Base-by-base conservation (phyloP, 2,888 invertebrate genomes). In the Zootermopsis nevadensis region DNA sequence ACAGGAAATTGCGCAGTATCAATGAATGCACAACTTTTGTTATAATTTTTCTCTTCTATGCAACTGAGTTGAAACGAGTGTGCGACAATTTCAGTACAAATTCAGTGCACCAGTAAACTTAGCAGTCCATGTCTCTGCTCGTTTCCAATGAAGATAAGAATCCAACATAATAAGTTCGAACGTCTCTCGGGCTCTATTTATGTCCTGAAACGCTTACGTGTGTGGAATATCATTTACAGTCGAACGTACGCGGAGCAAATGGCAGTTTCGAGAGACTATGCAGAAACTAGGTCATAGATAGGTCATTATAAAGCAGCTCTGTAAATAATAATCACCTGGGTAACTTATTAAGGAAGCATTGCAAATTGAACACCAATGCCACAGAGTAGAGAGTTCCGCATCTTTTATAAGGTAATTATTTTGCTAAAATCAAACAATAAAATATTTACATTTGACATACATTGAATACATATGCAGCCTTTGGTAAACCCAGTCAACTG, bases 141-240 rank as follows among this genome's bases (percentile, higher is more conserved):
- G n/a, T 60, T 60, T 60, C 60, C 60, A 60, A 27, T 31, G 31
- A 31, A 31, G 69, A 69, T 69, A 69, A 69, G 69, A 69, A 69
- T 69, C 69, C 69, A 33, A 33, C 69, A 69, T 33, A 33, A 2
- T 69, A 15, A 24, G 24, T 33, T 31, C 31, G 31, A 31, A 69
- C 33, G 33, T 69, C 69, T 24, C 69, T 8, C 69, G 69, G 69
- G 30, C 22, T 33, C 31, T 69, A 69, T 69, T 69, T 69, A 69
- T 69, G 60, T 60, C 27, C 8, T 12, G 60, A 60, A 55, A 60
- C 15, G 31, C 33, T 3, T 69, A 69, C 69, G 69, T 69, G 69
- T 69, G 33, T 24, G 24, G 69, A 69, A 69, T 69, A 33, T 19
- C 22, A 69, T 6, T 22, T 10, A 8, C 69, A 30, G 31, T 7